Conservation (phyloP, 2,797 vertebrate species). For the Tadarida brasiliensis region DNA sequence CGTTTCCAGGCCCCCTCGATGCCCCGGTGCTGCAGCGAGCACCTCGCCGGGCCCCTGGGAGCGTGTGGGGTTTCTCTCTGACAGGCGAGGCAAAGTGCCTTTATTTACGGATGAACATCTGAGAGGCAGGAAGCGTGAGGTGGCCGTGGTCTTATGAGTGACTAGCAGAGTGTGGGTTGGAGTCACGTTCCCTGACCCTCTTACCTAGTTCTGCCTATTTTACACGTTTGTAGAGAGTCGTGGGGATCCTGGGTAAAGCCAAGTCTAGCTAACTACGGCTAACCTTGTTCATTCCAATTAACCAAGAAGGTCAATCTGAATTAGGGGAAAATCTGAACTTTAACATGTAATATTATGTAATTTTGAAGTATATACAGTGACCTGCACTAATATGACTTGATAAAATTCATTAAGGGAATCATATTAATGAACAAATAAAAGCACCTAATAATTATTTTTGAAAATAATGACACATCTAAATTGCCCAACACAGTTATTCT, state of each 20-base stretch:
- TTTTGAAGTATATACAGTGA: neutral
- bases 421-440: constrained; percentile 52
- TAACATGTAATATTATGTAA: neutral
- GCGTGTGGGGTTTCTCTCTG: neutral
- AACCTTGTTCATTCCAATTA: neutral
- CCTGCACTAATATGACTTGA: neutral
- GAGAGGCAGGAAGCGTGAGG: neutral
- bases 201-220: neutral
- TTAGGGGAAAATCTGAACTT: constrained; percentile 19
- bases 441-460: constrained; percentile 15
- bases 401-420: neutral
- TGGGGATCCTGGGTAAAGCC: neutral
- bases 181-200: neutral
- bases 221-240: neutral
- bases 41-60: neutral
- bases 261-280: neutral
- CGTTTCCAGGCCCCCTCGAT: neutral
- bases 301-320: neutral
- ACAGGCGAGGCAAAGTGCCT: neutral
- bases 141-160: neutral
- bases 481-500: neutral
- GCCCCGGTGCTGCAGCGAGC: neutral
- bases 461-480: constrained; percentile 16
- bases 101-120: neutral
- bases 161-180: neutral